Base-by-base conservation (phyloP, 2,888 invertebrate species). In the Athrips mouffetella region DNA sequence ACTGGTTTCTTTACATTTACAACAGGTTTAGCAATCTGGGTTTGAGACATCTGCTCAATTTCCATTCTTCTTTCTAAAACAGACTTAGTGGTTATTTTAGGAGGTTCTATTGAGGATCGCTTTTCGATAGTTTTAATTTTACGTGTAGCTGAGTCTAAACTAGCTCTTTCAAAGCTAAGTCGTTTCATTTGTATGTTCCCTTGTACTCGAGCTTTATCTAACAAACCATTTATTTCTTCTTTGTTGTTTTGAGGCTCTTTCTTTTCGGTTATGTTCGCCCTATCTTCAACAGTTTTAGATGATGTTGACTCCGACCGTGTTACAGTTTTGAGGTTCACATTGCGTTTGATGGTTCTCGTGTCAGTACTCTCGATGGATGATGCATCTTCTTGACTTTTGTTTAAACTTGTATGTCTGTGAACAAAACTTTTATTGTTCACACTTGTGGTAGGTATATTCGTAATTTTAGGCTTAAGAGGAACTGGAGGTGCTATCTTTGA, bases 401-500 rank as follows among this genome's bases (percentile, higher is more conserved):
- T 49, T 37, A 62, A 31, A 15, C 50, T 56, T 8, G 52, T 60
- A 5, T 54, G 65, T 57, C 61, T 31, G 21, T 60, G 50, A 6
- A 25, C 29, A 18, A 57, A 47, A 45, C 50, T 52, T 59, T 67
- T 73, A 45, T 61, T 63, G 56, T 71, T 66, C 33, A 67, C 55
- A 42, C 58, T 56, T 2, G 68, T 50, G 16, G 70, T 50, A 10
- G 79, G 65, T 48, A 78, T 71, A 54, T 69, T 76, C 27, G 76
- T 62, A 7, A 84, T 65, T 75, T 82, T 87, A 27, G 92, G 92
- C 77, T 92, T 92, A 0, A 80, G 84, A 30, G 93, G 92, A 52
- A 92, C 91, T 0, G 93, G 92, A 2, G 93, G 92, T 8, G 92
- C 92, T 51, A 78, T 49, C 70, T 87, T 88, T 3, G 89, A 73